Evolutionary conservation across 2,797 vertebrate species (phyloP).

Genomic region (Lagorchestes hirsutus): DNA sequence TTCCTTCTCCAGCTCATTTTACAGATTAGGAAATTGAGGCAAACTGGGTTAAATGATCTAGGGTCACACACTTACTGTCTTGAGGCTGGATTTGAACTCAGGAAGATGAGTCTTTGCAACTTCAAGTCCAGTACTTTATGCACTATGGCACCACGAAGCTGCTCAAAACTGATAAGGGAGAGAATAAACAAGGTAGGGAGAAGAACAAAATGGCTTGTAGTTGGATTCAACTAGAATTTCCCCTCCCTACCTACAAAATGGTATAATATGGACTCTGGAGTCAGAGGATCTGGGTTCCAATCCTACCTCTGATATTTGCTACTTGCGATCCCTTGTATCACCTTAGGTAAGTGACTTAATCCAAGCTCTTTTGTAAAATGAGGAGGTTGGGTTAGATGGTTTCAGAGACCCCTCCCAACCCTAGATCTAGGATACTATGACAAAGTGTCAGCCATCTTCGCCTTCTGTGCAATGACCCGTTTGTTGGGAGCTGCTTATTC

Average conservation of each 20-base stretch:
- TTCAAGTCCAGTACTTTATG: background rate
- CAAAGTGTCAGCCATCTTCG: background rate
- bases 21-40: background rate
- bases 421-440: background rate
- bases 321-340: background rate
- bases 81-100: background rate
- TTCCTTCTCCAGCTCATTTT: background rate
- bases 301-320: background rate
- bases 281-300: background rate
- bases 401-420: background rate
- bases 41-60: background rate
- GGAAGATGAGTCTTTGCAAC: background rate
- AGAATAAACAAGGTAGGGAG: background rate
- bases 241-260: background rate
- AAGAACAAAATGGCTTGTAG: background rate
- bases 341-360: background rate
- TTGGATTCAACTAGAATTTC: background rate
- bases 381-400: background rate
- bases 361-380: background rate
- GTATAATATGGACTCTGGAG: background rate
- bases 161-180: background rate
- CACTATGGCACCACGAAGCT: background rate
- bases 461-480: background rate
- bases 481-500: background rate
- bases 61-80: background rate